These are phyloP conservation scores for Promerops cafer DNA, from an alignment of 2,113 vertebrate genomes.

Conservation along the genomic window DNA sequence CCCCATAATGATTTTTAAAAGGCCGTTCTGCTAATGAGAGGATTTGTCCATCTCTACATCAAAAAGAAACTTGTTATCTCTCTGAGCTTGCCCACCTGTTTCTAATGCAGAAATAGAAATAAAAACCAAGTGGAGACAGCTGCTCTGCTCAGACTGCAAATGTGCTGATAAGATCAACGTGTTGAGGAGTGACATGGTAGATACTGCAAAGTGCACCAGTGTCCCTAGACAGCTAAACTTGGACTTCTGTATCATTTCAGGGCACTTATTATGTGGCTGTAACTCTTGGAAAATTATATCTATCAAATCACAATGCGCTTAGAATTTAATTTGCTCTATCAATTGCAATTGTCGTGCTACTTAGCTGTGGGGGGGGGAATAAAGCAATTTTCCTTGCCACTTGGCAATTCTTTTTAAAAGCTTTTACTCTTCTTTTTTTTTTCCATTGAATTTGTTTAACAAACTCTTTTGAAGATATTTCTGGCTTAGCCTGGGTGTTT, in stretches of 20 bases:
- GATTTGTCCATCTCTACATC: constrained; percentile 42
- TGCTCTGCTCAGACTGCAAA: constrained; percentile 36
- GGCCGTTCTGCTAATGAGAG: not conserved
- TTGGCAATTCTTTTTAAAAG: constrained; percentile 50
- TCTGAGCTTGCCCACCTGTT: constrained; percentile 49
- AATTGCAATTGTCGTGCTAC: constrained; percentile 54
- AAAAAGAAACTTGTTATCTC: constrained; percentile 42
- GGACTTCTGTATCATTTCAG: not conserved
- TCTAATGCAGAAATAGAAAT: constrained; percentile 55
- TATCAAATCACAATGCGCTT: constrained; percentile 47
- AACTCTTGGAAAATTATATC: constrained; percentile 58
- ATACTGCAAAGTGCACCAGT: not conserved
- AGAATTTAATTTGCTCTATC: constrained; percentile 69
- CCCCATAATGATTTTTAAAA: constrained; percentile 22
- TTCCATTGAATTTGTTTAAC: constrained; percentile 27
- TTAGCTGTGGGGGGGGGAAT: not conserved
- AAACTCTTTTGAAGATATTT: not conserved
- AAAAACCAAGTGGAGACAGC: constrained; percentile 13
- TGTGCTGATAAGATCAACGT: constrained; percentile 44
- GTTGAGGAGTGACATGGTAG: not conserved
- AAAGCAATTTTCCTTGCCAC: constrained; percentile 50
- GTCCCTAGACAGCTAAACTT: not conserved
- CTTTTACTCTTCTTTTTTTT: not conserved
- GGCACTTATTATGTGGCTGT: not conserved
- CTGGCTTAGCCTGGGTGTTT: not conserved